phyloP scores from a whole-genome alignment of 2,888 invertebrate genomes.

The Hirtodrosophila trivittata region DNA sequence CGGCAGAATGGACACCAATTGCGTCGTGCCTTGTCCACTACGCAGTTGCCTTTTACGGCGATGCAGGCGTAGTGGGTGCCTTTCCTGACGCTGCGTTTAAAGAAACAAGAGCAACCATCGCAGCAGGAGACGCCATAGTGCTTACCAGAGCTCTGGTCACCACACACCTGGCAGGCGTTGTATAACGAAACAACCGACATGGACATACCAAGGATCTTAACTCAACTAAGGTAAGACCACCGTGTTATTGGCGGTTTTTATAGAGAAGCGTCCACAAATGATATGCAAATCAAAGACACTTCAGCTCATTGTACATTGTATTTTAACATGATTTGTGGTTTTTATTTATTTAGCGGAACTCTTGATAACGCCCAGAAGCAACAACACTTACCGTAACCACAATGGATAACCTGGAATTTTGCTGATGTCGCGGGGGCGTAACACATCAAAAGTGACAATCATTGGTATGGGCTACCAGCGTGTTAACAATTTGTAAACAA shows the following conservation, averaged over 20 bases:
- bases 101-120: slow-evolving; percentile 95
- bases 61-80: slow-evolving; percentile 91
- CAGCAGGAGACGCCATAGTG: slow-evolving; percentile 94
- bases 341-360: slow-evolving; percentile 64
- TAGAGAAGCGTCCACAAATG: slow-evolving; percentile 69
- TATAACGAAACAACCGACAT: slow-evolving; percentile 48
- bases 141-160: slow-evolving; percentile 92
- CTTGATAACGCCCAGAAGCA: slow-evolving; percentile 11
- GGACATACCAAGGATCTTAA: slow-evolving; percentile 19
- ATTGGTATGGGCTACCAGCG: slow-evolving; percentile 50
- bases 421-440: slow-evolving; percentile 52
- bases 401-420: slow-evolving; percentile 34
- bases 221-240: slow-evolving; percentile 23
- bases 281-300: slow-evolving; percentile 81
- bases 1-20: slow-evolving; percentile 96
- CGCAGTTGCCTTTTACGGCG: slow-evolving; percentile 89
- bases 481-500: slow-evolving; percentile 81
- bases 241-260: slow-evolving; percentile 55
- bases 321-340: slow-evolving; percentile 66
- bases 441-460: slow-evolving; percentile 75
- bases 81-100: slow-evolving; percentile 91
- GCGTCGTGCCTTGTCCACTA: slow-evolving; percentile 91
- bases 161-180: slow-evolving; percentile 89
- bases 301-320: slow-evolving; percentile 42
- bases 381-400: slow-evolving; percentile 6